Evolutionary conservation across 2,888 invertebrate species (phyloP), one percentile per base, ranked within the genome.

Genomic region (Protonemura montana): DNA sequence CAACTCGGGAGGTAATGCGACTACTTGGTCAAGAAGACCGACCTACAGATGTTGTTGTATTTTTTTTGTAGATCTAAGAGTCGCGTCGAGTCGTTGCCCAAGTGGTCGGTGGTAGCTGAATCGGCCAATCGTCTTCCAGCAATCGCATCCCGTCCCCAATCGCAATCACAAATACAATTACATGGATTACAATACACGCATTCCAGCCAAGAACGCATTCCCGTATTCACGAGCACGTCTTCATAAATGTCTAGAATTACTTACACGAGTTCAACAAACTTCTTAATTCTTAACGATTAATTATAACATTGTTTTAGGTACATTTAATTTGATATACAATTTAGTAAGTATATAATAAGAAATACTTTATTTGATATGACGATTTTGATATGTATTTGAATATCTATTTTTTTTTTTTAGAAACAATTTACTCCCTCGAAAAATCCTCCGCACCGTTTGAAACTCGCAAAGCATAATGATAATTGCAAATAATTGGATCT

Each of bases 51-150:
- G 26, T 26, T 27, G 84, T 26, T 76, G 84, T 3, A 76, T 7
- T 26, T 25, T 59, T 76, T 27, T 84, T 86, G 77, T 41, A 35
- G 35, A 35, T 35, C 5, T 35, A 6, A 35, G 35, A 6, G 3
- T 35, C 10, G 88, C 87, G 88, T 87, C 88, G 87, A 86, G 86
- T 88, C 88, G 88, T 87, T 87, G 86, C 87, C 88, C 85, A 88
- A 87, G 87, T 76, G 76, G 25, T 84, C 76, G 29, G 42, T n/a
- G n/a, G n/a, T 27, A 59, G 59, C 59, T 16, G 59, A 10, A 16
- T 28, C 84, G 41, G 42, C 16, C 16, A 28, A 25, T 42, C 81
- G 81, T 81, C 30, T 6, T 35, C 35, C 3, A 30, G 7, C n/a
- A 21, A 29, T 81, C 10, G 29, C 28, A 29, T 0, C 7, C 59